Evolutionary conservation across 2,888 invertebrate species (phyloP).

Genomic region (Lepetodrilus schrolli): DNA sequence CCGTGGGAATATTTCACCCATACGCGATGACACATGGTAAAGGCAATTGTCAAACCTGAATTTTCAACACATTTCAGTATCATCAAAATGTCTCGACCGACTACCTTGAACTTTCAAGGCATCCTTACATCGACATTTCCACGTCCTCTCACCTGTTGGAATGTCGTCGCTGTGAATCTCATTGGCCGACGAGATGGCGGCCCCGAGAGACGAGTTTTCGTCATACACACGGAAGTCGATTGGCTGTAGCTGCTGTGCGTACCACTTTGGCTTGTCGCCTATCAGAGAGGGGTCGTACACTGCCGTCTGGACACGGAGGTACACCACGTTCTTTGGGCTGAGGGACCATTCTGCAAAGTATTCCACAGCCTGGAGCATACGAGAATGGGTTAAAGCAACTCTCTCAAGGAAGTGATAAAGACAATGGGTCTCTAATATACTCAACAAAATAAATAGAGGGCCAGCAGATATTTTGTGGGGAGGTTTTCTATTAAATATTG

Average conservation of each 20-base stretch:
- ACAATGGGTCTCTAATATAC: no score
- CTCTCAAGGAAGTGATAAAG: no score
- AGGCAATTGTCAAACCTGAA: neutral
- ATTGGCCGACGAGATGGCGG: slow-evolving; percentile 64
- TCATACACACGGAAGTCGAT: slow-evolving; percentile 95
- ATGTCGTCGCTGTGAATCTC: slow-evolving; percentile 70
- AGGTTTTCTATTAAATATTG: no score
- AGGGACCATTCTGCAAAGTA: slow-evolving; percentile 99
- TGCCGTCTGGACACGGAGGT: slow-evolving; percentile 96
- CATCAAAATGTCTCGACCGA: neutral
- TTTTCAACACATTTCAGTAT: neutral
- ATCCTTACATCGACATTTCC: neutral
- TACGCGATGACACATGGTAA: no score
- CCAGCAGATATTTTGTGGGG: no score
- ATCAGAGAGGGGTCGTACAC: slow-evolving; percentile 92
- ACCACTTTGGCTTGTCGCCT: slow-evolving; percentile 99
- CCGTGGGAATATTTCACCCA: no score
- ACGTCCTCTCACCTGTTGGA: slow-evolving; percentile 66
- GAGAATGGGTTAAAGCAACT: no score
- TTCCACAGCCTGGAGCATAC: slow-evolving; percentile 88
- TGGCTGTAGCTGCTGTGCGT: slow-evolving; percentile 82
- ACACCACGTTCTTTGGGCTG: slow-evolving; percentile 97
- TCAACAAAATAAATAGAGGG: no score
- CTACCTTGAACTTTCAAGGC: neutral
- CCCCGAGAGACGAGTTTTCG: slow-evolving; percentile 79